Base-by-base conservation (phyloP, 2,888 invertebrate genomes). In the Psococerastis gibbosa region DNA sequence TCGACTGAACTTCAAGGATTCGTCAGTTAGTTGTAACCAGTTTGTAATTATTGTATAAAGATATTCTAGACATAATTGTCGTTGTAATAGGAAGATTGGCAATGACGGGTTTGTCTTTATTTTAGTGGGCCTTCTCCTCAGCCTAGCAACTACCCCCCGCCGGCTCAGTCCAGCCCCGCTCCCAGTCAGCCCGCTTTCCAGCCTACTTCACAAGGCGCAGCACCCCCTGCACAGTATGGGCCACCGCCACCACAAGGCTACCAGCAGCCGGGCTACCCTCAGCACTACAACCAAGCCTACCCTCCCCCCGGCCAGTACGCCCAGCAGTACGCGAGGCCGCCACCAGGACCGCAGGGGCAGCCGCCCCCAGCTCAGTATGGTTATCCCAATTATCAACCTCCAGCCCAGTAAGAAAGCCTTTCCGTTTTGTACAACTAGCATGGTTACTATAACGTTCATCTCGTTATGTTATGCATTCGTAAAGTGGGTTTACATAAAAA, bases 311-410 rank as follows among this genome's bases (percentile, higher is more conserved):
- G 48, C 59, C 69, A 38, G 61, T 62, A 32, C 60, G 69, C 58
- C 59, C 69, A 48, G 61, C 67, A 45, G 60, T 64, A 46, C 52
- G 61, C 51, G 49, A 54, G 55, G 48, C 56, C 55, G 35, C 59
- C 54, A 16, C 53, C 54, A 1, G 71, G 73, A 3, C 78, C 77
- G 2, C 78, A 78, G 48, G 77, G 75, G 3, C 76, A 75, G 17
- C 78, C 73, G 5, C 72, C 80, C 4, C 77, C 80, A 50, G 75
- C 76, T 46, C 72, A 73, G 47, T 84, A 84, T 57, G 74, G 71
- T n/a, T 84, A 84, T 57, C 83, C 82, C 57, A 75, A 79, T 42
- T 82, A 81, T 57, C 82, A 83, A 54, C 83, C 83, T 48, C 79
- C 81, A 42, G 70, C 75, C 22, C 77, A 78, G 58, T 77, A 72